These are phyloP conservation scores for Acromyrmex heyeri DNA, from an alignment of 1,140 invertebrate genomes.

Conservation along the genomic window DNA sequence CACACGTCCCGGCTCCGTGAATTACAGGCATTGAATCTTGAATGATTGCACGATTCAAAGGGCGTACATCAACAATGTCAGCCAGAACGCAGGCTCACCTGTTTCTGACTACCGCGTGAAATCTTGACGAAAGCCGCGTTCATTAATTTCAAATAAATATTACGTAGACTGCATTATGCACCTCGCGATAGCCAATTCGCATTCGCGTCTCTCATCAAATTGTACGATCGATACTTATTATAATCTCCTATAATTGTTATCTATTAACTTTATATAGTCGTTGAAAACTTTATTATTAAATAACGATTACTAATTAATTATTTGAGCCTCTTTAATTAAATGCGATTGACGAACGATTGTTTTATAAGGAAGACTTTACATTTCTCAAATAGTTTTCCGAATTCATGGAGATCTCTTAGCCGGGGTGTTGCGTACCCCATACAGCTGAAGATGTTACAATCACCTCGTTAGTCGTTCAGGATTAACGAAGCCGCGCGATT, in stretches of 20 bases:
- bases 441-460: not conserved
- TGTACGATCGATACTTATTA: not conserved
- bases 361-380: not conserved
- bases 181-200: not conserved
- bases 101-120: conserved; percentile 51
- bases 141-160: not conserved
- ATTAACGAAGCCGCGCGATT: conserved; percentile 62
- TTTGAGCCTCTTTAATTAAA: not conserved
- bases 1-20: conserved; percentile 72
- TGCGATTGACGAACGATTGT: not conserved
- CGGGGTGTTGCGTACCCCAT: not conserved
- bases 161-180: too few species aligned
- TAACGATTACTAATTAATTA: not conserved
- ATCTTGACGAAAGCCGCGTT: conserved; percentile 39
- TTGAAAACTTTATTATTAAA: not conserved
- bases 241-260: not conserved
- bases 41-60: conserved; percentile 65
- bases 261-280: not conserved
- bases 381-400: not conserved
- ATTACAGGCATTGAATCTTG: conserved; percentile 71
- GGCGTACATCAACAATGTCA: conserved; percentile 63
- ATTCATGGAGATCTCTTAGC: not conserved
- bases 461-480: conserved; percentile 41
- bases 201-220: not conserved
- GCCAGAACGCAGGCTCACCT: conserved; percentile 46